Evolutionary conservation across 2,113 vertebrate genomes (phyloP).

Genomic region (Bos javanicus): DNA sequence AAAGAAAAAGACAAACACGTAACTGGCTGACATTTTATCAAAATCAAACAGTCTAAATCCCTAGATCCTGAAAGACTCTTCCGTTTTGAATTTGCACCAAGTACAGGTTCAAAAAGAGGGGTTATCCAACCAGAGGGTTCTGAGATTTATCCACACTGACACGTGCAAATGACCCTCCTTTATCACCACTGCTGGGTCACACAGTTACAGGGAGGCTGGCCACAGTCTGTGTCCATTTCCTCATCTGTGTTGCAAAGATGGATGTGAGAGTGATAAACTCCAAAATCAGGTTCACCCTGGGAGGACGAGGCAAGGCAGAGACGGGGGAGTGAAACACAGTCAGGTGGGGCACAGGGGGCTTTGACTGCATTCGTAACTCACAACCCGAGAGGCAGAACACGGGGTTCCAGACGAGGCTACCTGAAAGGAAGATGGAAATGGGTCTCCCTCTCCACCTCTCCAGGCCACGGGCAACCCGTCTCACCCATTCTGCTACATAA

Average conservation of each 20-base stretch:
- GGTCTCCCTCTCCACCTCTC: background rate
- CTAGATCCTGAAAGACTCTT: background rate
- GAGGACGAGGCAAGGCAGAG: background rate
- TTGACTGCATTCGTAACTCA: background rate
- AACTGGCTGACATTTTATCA: background rate
- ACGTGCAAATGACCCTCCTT: background rate
- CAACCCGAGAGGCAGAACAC: too few species aligned
- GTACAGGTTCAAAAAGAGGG: background rate
- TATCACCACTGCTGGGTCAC: background rate
- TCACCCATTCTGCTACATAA: background rate
- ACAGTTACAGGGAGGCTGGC: background rate
- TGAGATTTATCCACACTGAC: background rate
- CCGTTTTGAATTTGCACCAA: background rate
- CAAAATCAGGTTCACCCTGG: background rate
- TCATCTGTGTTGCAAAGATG: background rate
- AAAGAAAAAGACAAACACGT: background rate
- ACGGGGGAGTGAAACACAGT: background rate
- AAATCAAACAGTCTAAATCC: conserved; percentile 3
- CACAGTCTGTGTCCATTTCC: background rate
- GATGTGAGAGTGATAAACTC: background rate
- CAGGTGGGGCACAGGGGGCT: background rate
- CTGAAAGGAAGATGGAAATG: background rate
- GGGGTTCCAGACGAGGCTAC: background rate
- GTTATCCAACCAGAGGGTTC: background rate
- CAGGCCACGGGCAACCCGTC: background rate